Evolutionary conservation across 2,888 invertebrate genomes (phyloP).

Genomic region (Muschampia plurimacula): DNA sequence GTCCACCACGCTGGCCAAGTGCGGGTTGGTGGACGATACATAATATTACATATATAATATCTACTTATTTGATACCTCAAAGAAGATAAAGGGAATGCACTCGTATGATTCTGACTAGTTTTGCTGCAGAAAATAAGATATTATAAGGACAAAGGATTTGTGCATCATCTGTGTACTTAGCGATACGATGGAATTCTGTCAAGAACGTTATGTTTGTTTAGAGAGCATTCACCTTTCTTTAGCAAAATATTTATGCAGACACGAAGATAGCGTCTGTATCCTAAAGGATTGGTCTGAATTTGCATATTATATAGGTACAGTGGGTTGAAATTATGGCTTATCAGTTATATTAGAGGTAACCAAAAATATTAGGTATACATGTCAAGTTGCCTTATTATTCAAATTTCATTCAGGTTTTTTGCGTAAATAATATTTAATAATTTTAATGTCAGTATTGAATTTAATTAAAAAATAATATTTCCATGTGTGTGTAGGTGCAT

Average conservation of each 20-base stretch:
- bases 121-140: background rate
- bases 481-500: background rate
- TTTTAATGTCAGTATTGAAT: no score
- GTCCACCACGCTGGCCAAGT: no score
- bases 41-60: no score
- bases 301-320: slow-evolving; percentile 23
- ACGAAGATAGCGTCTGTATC: slow-evolving; percentile 18
- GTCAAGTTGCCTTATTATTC: slow-evolving; percentile 6
- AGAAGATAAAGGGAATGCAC: background rate
- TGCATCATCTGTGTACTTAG: background rate
- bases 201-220: slow-evolving; percentile 21
- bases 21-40: no score
- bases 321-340: slow-evolving; percentile 33
- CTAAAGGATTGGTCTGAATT: slow-evolving; percentile 29
- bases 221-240: slow-evolving; percentile 34
- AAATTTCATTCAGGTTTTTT: slow-evolving; percentile 4
- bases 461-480: no score
- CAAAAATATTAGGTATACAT: slow-evolving; percentile 4
- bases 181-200: slow-evolving; percentile 21
- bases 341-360: background rate
- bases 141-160: slow-evolving; percentile 8
- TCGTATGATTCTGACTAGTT: background rate
- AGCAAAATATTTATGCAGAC: slow-evolving; percentile 35
- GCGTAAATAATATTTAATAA: background rate
- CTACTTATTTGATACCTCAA: no score